Base-by-base conservation (phyloP, 2,888 invertebrate species). In the Idaea aversata region DNA sequence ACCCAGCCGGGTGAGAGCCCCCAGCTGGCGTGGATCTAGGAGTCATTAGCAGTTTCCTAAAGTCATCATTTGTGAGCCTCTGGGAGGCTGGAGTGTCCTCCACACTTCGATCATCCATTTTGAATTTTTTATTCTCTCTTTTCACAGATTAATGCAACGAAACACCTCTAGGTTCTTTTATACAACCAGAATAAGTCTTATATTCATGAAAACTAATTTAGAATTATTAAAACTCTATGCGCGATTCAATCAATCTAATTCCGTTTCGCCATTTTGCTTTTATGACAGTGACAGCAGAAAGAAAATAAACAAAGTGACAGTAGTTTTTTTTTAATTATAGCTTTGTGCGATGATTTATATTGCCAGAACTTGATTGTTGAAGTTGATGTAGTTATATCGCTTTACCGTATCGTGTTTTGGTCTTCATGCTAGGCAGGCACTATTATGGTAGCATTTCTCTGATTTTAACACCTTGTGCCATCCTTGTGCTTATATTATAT, bases 41-140 rank as follows among this genome's bases (percentile, higher is more conserved):
- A 0, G 99, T 99, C 97, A 99, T 99, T 74, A 99, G 90, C 63
- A 99, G 92, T 84, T 98, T 98, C 65, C 99, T 95, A 83, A 99
- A 99, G 91, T 99, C 99, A 84, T 98, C 99, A 93, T 99, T 99
- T 7, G 99, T 99, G 65, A 99, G 94, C 74, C 97, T 94, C 79
- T 96, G 96, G 0, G 97, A 97, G 70, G 94, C 94, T 60, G 96
- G 95, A 65, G 94, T 94, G 74, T 94, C 94, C 73, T 94, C 92
- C 67, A 93, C 93, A 77, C 85, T 88, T 63, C 87, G 78, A 64
- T 93, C 93, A 63, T 93, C 93, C 94, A 94, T 94, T 74, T 81
- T 90, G 67, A 58, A 47, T 7, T 10, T 47, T 47, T 10, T 47
- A 13, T 10, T 47, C 10, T 5, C 47, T 47, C 47, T 47, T 47